Conservation (phyloP, 2,113 vertebrate genomes). For the Salvelinus alpinus region DNA sequence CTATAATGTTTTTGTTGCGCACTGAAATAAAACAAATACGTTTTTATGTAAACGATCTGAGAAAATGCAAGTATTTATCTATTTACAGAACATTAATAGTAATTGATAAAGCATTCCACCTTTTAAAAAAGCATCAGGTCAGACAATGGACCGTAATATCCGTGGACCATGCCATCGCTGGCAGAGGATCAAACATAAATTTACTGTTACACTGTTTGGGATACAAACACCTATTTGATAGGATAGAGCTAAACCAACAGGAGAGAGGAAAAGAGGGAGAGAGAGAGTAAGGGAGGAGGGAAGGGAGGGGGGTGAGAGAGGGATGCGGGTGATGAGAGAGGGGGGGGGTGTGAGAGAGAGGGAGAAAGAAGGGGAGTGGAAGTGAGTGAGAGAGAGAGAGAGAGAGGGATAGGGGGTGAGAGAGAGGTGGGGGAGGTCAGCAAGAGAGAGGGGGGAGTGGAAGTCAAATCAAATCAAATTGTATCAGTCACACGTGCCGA, state of each 20-base stretch:
- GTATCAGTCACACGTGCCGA: too few species aligned
- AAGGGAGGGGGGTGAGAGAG: conserved; percentile 4
- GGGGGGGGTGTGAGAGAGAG: background rate
- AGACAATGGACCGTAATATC: conserved; percentile 12
- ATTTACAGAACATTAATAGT: conserved; percentile 6
- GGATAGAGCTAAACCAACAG: conserved; percentile 5
- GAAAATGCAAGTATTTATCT: background rate
- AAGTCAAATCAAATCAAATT: background rate
- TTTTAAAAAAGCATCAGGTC: conserved; percentile 16
- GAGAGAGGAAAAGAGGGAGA: background rate
- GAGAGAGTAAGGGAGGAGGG: background rate
- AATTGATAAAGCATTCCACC: conserved; percentile 16
- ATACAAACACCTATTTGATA: conserved; percentile 42
- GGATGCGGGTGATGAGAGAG: background rate
- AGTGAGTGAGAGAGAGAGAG: background rate
- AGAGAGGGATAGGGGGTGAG: background rate
- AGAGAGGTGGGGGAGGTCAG: too few species aligned
- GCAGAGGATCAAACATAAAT: conserved; percentile 43
- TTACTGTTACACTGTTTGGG: conserved; percentile 22
- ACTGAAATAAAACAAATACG: too few species aligned
- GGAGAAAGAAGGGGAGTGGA: background rate
- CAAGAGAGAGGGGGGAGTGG: background rate
- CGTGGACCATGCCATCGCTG: conserved; percentile 41
- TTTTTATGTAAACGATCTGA: too few species aligned
- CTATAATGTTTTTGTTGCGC: too few species aligned